phyloP scores from a whole-genome alignment of 2,888 invertebrate species.

The Aleiodes leptofemur region DNA sequence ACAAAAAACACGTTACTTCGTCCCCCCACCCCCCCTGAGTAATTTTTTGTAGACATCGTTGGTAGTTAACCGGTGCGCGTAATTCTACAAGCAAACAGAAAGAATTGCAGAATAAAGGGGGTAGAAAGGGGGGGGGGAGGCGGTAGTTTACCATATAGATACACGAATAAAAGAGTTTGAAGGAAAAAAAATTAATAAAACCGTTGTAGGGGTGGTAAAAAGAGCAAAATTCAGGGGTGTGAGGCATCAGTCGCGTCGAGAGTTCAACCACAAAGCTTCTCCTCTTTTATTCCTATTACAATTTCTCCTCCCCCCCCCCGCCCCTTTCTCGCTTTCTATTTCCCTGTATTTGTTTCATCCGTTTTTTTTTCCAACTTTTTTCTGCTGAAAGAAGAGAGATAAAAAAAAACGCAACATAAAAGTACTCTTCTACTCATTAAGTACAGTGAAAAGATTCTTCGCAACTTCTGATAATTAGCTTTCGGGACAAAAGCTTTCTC shows the following conservation, averaged over 20 bases:
- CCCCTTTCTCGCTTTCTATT: too few relatives aligned
- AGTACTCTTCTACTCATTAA: too few relatives aligned
- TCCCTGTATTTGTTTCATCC: too few relatives aligned
- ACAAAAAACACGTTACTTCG: constrained; percentile 34
- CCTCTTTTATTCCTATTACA: constrained; percentile 3
- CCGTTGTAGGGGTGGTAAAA: neutral
- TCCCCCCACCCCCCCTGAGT: neutral
- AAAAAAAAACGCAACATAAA: too few relatives aligned
- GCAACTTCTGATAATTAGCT: too few relatives aligned
- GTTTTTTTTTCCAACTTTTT: too few relatives aligned
- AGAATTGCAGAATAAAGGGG: constrained; percentile 1
- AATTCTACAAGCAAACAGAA: constrained; percentile 29
- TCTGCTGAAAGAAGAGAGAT: too few relatives aligned
- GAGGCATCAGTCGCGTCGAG: constrained; percentile 3
- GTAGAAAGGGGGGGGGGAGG: neutral
- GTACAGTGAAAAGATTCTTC: too few relatives aligned
- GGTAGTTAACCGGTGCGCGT: constrained; percentile 35
- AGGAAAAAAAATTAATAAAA: neutral
- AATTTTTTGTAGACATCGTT: constrained; percentile 27
- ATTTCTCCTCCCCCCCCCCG: neutral
- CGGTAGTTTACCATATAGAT: constrained; percentile 3
- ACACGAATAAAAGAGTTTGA: neutral
- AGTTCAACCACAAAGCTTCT: neutral
- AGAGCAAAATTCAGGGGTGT: constrained; percentile 8
- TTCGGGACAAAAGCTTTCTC: too few relatives aligned